Percentiles rank a stretch among this genome's conserved stretches.
Conservation (phyloP, 64 coral and sea anemone species). For the Catalaphyllia jardinei region DNA sequence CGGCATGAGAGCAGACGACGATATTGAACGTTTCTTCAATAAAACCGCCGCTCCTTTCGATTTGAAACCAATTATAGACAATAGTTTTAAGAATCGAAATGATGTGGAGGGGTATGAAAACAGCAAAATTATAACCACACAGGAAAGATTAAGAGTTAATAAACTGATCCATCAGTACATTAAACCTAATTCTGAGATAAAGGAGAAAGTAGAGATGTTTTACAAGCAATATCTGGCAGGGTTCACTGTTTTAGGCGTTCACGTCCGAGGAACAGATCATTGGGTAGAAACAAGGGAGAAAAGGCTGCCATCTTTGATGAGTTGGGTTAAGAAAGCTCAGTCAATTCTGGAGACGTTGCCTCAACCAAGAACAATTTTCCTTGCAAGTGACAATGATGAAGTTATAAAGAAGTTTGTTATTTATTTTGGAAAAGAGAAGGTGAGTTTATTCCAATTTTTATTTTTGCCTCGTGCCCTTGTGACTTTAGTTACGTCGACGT, state of each 20-base stretch:
- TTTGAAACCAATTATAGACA: slow-evolving; percentile 44
- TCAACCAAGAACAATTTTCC: slow-evolving; percentile 69
- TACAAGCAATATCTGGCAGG: slow-evolving; percentile 37
- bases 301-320: slow-evolving; percentile 39
- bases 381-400: slow-evolving; percentile 87
- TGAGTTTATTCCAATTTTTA: not conserved
- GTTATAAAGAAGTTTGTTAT: slow-evolving; percentile 58
- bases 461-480: too few species aligned
- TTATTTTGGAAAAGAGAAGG: slow-evolving; percentile 54
- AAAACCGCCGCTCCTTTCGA: too few species aligned
- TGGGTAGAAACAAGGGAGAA: slow-evolving; percentile 42
- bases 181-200: slow-evolving; percentile 16
- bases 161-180: slow-evolving; percentile 55
- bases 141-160: slow-evolving; percentile 44
- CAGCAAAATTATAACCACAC: slow-evolving; percentile 42
- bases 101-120: not conserved
- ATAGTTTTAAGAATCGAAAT: slow-evolving; percentile 54
- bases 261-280: slow-evolving; percentile 83
- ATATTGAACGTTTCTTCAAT: too few species aligned
- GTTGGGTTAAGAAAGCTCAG: slow-evolving; percentile 57
- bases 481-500: too few species aligned
- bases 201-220: slow-evolving; percentile 37
- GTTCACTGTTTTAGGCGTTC: slow-evolving; percentile 65
- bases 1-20: too few species aligned
- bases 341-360: slow-evolving; percentile 42